phyloP scores from a whole-genome alignment of 2,888 invertebrate species.

The Autographa pulchrina region DNA sequence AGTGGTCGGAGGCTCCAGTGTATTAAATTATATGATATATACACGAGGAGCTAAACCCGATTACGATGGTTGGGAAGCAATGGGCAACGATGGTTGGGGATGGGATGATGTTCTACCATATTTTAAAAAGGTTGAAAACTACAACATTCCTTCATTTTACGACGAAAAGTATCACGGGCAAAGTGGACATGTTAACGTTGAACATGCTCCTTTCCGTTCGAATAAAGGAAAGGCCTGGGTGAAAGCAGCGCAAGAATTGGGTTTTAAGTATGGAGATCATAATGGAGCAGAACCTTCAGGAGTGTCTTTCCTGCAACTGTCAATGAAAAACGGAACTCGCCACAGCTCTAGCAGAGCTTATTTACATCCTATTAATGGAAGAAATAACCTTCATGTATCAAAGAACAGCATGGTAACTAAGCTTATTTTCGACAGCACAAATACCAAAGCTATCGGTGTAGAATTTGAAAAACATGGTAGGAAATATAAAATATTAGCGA shows the following conservation, averaged over 20 bases:
- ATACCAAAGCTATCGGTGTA: constrained; percentile 90
- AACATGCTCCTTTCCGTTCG: constrained; percentile 87
- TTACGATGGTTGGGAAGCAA: constrained; percentile 93
- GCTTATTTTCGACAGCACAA: constrained; percentile 88
- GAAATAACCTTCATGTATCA: constrained; percentile 90
- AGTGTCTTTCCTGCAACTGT: constrained; percentile 90
- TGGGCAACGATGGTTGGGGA: constrained; percentile 93
- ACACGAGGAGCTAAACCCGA: constrained; percentile 92
- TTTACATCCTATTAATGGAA: constrained; percentile 88
- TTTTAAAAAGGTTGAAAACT: constrained; percentile 94
- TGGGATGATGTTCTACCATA: constrained; percentile 93
- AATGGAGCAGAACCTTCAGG: constrained; percentile 91
- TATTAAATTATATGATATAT: constrained; percentile 95
- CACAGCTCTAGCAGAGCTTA: constrained; percentile 92
- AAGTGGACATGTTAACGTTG: constrained; percentile 89
- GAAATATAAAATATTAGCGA: constrained; percentile 88
- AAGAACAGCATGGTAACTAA: constrained; percentile 90
- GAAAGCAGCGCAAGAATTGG: constrained; percentile 90
- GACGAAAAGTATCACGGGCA: constrained; percentile 88
- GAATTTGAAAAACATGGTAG: constrained; percentile 88
- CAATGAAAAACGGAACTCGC: constrained; percentile 91
- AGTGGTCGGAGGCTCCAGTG: constrained; percentile 94
- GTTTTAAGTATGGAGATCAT: constrained; percentile 90
- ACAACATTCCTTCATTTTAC: constrained; percentile 88
- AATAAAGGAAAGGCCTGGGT: constrained; percentile 89